Percentiles rank a stretch among this genome's conserved stretches.
These are phyloP conservation scores for Alcedo atthis DNA, from an alignment of 2,797 vertebrate genomes.

Conservation along the genomic window DNA sequence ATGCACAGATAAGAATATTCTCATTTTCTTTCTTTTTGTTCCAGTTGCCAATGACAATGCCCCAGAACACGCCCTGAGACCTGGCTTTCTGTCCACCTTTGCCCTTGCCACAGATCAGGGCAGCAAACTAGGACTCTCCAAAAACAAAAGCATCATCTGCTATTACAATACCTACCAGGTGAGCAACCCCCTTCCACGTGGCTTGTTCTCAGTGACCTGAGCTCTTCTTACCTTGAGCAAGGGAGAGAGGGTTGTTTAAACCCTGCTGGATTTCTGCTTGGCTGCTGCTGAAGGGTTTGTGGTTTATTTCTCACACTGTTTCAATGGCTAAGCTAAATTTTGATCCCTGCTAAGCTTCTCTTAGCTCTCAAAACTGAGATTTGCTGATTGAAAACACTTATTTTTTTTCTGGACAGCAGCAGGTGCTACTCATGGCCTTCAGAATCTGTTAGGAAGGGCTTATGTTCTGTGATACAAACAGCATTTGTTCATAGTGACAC, in stretches of 20 bases:
- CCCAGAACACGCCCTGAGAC: conserved; percentile 92
- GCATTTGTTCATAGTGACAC: neutral
- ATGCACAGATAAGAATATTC: neutral
- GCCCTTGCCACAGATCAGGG: conserved; percentile 97
- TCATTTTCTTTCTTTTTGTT: conserved; percentile 17
- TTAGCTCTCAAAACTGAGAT: neutral
- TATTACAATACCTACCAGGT: conserved; percentile 95
- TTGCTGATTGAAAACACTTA: neutral
- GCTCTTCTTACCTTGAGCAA: neutral
- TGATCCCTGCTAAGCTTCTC: neutral
- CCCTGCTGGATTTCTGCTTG: neutral
- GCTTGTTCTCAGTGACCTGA: neutral
- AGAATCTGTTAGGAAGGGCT: neutral
- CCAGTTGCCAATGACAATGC: conserved; percentile 95
- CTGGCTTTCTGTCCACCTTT: conserved; percentile 94
- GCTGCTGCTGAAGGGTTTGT: neutral
- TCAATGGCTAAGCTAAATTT: neutral
- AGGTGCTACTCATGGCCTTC: neutral
- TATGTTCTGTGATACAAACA: neutral
- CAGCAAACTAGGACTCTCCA: conserved; percentile 96
- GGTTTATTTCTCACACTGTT: neutral
- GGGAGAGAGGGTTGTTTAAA: neutral
- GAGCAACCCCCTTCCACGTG: neutral
- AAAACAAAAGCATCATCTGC: conserved; percentile 99
- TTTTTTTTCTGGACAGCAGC: neutral